phyloP scores from a whole-genome alignment of 2,797 vertebrate species.

The Ateles fusciceps region DNA sequence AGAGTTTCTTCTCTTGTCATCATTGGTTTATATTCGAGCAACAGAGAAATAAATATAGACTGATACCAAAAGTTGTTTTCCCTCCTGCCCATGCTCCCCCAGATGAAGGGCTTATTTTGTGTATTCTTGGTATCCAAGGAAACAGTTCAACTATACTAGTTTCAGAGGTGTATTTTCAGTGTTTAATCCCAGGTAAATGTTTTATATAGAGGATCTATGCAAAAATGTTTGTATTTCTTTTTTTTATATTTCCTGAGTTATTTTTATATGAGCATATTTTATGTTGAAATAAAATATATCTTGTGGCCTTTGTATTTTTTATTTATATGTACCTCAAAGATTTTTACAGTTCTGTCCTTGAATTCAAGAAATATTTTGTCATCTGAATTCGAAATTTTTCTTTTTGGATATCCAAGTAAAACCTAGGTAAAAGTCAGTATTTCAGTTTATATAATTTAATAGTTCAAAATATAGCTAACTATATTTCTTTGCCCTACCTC shows the following conservation, averaged over 20 bases:
- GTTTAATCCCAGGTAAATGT: constrained; percentile 57
- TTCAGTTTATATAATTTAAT: constrained; percentile 50
- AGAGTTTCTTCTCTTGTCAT: constrained; percentile 90
- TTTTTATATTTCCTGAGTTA: constrained; percentile 73
- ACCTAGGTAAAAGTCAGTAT: constrained; percentile 48
- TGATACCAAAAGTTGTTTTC: constrained; percentile 67
- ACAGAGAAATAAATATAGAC: constrained; percentile 87
- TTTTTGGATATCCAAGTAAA: constrained; percentile 59
- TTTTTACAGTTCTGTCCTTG: constrained; percentile 62
- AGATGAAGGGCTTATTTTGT: constrained; percentile 62
- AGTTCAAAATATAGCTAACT: constrained; percentile 53
- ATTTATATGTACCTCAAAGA: constrained; percentile 49
- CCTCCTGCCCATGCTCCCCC: constrained; percentile 65
- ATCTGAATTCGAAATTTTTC: constrained; percentile 55
- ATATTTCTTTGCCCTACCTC: constrained; percentile 71
- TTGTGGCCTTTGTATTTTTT: constrained; percentile 64
- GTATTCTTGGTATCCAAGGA: constrained; percentile 90
- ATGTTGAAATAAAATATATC: constrained; percentile 69
- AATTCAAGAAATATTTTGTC: constrained; percentile 54
- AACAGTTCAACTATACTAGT: constrained; percentile 88
- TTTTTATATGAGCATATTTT: constrained; percentile 71
- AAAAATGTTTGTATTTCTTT: constrained; percentile 71
- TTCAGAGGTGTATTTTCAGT: constrained; percentile 74
- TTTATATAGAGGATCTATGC: constrained; percentile 74
- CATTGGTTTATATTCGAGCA: constrained; percentile 89